Conservation (phyloP, 2,797 vertebrate genomes). For the Rhabdomys pumilio region DNA sequence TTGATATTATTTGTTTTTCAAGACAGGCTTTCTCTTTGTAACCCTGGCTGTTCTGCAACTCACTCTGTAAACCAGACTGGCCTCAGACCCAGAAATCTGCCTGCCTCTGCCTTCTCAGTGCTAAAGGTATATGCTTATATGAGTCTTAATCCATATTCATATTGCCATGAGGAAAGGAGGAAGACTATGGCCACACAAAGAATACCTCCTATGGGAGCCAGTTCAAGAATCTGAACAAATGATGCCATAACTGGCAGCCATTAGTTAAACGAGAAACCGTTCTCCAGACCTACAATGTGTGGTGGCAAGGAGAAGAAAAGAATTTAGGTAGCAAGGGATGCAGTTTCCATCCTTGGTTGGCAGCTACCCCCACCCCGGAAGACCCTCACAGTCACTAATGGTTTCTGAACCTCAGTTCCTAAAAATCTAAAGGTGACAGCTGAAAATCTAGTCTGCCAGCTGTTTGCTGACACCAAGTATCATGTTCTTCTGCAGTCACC, state of each 20-base stretch:
- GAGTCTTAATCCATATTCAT: not conserved
- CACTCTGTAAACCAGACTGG: not conserved
- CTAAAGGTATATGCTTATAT: not conserved
- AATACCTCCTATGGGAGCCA: not conserved
- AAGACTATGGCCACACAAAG: not conserved
- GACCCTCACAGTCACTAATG: not conserved
- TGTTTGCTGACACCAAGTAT: not conserved
- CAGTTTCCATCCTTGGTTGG: slow-evolving; percentile 14
- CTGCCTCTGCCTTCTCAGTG: not conserved
- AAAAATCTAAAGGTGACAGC: slow-evolving; percentile 28
- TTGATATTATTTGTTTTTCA: not conserved
- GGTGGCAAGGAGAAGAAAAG: not conserved
- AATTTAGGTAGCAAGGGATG: not conserved
- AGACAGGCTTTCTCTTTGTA: not conserved
- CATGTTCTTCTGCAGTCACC: not conserved
- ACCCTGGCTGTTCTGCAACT: not conserved
- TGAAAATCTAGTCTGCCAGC: slow-evolving; percentile 17
- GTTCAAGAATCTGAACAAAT: not conserved
- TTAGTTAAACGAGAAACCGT: not conserved
- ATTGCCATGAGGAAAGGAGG: not conserved
- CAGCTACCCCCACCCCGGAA: not conserved
- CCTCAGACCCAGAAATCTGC: not conserved
- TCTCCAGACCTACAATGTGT: not conserved
- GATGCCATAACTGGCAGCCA: not conserved
- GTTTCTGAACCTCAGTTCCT: not conserved